phyloP scores from a whole-genome alignment of 2,888 invertebrate genomes.

The Alsophila aescularia region DNA sequence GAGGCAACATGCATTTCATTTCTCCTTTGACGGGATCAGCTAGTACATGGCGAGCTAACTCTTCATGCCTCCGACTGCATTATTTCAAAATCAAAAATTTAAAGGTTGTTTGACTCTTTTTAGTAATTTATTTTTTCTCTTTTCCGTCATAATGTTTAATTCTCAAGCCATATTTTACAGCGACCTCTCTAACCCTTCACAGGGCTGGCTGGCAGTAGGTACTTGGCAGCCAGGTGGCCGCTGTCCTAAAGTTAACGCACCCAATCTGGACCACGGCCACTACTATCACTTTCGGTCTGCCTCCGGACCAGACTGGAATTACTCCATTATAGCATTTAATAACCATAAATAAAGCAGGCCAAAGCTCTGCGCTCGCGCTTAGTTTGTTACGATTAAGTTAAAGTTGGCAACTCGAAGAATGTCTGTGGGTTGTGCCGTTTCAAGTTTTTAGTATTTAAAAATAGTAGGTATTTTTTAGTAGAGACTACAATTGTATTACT shows the following conservation, averaged over 20 bases:
- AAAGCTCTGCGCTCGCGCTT: constrained; percentile 1
- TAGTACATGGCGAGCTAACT: too few relatives aligned
- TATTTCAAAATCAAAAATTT: too few relatives aligned
- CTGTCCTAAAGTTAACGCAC: constrained; percentile 33
- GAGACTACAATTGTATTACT: too few relatives aligned
- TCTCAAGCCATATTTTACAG: too few relatives aligned
- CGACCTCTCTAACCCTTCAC: not conserved
- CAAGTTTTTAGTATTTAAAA: too few relatives aligned
- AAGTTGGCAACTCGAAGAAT: not conserved
- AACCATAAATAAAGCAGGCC: constrained; percentile 36
- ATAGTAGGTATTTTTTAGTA: too few relatives aligned
- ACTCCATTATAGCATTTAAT: constrained; percentile 14
- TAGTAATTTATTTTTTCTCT: too few relatives aligned
- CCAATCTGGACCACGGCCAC: constrained; percentile 52
- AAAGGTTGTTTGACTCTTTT: too few relatives aligned
- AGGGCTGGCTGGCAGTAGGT: not conserved
- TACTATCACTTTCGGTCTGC: constrained; percentile 50
- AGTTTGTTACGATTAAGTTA: constrained; percentile 1
- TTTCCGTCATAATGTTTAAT: too few relatives aligned
- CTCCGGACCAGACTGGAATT: constrained; percentile 31
- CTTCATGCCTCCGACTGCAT: too few relatives aligned
- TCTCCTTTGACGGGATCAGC: too few relatives aligned
- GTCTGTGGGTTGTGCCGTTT: not conserved
- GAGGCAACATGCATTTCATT: too few relatives aligned
- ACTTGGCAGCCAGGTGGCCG: constrained; percentile 24